These are phyloP conservation scores for Polypterus bichir DNA, from an alignment of 2,113 vertebrate genomes.

Conservation along the genomic window DNA sequence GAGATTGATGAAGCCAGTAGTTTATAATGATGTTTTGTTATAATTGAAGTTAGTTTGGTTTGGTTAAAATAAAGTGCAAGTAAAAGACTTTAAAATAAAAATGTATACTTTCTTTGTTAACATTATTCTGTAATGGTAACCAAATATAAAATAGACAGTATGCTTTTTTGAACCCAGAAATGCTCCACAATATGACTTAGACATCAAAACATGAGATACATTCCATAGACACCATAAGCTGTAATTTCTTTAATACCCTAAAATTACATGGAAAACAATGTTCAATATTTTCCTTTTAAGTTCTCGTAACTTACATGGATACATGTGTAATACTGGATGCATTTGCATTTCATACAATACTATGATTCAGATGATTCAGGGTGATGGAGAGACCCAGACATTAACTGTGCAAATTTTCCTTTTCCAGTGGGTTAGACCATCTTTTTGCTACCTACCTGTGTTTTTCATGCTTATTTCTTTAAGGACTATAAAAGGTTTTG, in stretches of 20 bases:
- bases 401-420: neutral
- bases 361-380: neutral
- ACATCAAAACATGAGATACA: no score
- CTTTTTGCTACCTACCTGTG: no score
- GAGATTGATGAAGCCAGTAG: no score
- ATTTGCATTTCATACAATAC: neutral
- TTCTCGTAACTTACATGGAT: conserved; percentile 18
- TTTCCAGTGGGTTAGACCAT: neutral
- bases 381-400: neutral
- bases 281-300: conserved; percentile 31
- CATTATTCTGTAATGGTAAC: no score
- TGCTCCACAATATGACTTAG: no score
- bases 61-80: no score
- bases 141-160: no score
- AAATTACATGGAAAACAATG: conserved; percentile 30
- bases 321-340: conserved; percentile 5
- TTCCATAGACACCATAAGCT: conserved; percentile 39
- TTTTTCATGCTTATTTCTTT: conserved; percentile 1
- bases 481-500: conserved; percentile 3
- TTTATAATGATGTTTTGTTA: no score
- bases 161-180: no score
- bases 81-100: no score
- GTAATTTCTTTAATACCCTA: conserved; percentile 41
- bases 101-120: no score
- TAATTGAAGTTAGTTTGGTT: no score